A percentile compares a stretch with the other conserved stretches of the same genome.
phyloP scores from a whole-genome alignment of 2,888 invertebrate species.

The Chymomyza fuscimana region DNA sequence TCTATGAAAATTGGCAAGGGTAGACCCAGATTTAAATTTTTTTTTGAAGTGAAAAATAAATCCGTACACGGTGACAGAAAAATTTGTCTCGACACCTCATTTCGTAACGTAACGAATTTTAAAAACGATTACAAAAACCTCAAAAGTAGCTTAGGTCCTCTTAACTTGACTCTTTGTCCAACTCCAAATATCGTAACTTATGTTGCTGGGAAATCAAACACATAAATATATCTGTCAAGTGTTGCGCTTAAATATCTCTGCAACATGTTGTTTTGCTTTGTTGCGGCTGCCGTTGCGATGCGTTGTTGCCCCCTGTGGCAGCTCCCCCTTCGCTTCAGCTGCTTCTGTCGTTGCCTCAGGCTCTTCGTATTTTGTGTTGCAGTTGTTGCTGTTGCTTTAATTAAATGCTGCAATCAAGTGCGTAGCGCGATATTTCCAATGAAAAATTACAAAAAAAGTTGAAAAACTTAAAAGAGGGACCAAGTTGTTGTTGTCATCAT shows the following conservation, averaged over 20 bases:
- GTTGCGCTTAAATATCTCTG: slow-evolving; percentile 74
- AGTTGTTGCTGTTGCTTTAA: slow-evolving; percentile 63
- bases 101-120: too few species aligned
- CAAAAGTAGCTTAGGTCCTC: too few species aligned
- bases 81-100: too few species aligned
- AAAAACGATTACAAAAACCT: too few species aligned
- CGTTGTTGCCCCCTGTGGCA: slow-evolving; percentile 52
- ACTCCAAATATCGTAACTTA: background rate
- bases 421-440: slow-evolving; percentile 74
- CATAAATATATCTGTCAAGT: slow-evolving; percentile 75
- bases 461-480: slow-evolving; percentile 47
- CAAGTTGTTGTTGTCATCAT: slow-evolving; percentile 8
- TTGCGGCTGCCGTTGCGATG: slow-evolving; percentile 54
- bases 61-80: too few species aligned
- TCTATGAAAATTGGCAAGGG: too few species aligned
- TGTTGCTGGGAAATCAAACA: slow-evolving; percentile 45
- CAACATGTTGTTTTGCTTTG: slow-evolving; percentile 63
- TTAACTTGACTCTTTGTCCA: background rate
- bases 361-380: slow-evolving; percentile 24
- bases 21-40: too few species aligned
- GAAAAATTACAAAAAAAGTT: slow-evolving; percentile 45
- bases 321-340: slow-evolving; percentile 33
- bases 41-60: too few species aligned
- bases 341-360: slow-evolving; percentile 13
- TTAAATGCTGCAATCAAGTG: slow-evolving; percentile 74